Evolutionary conservation across 2,113 vertebrate genomes (phyloP).

Genomic region (cattle (Bos taurus)): ARS-UCD2.0 NC_037336.1:24656001-24656500

Average conservation of each 20-base stretch:
- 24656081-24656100: not conserved
- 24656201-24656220: not conserved
- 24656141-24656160: not conserved
- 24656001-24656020: not conserved
- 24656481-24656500: not conserved
- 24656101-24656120: not conserved
- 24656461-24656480: not conserved
- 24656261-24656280: not conserved
- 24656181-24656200: not conserved
- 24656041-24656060: not conserved
- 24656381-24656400: not conserved
- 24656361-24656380: not conserved
- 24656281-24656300: not conserved
- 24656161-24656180: not conserved
- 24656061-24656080: not conserved
- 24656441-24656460: not conserved
- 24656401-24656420: not conserved
- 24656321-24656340: not conserved
- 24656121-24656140: not conserved
- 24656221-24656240: not conserved
- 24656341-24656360: slow-evolving; percentile 32
- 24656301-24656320: not conserved
- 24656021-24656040: not conserved
- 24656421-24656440: not conserved
- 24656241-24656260: not conserved